phyloP scores from a whole-genome alignment of 2,113 vertebrate species.

The Parotia lawesii region DNA sequence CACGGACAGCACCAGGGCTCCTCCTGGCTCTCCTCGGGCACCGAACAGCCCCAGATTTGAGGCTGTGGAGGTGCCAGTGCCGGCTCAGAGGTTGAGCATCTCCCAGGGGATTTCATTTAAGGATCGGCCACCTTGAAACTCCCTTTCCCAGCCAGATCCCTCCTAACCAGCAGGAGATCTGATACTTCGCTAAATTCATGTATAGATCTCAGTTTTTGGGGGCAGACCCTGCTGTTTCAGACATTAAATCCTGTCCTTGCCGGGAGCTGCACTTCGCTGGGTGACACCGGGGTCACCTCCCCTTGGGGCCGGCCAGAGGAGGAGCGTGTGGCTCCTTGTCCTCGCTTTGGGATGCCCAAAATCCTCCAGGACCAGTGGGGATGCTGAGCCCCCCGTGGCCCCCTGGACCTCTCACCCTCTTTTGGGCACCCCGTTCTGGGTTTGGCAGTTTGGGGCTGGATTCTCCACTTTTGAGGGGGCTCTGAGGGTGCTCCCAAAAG shows the following conservation, averaged over 20 bases:
- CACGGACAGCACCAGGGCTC: not conserved
- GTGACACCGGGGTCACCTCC: not conserved
- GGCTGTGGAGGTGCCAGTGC: fast-evolving
- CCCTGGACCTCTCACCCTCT: not conserved
- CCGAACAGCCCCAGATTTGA: fast-evolving
- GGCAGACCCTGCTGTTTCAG: not conserved
- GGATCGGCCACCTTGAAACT: not conserved
- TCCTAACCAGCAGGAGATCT: fast-evolving
- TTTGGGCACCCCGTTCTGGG: not conserved
- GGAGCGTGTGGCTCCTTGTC: fast-evolving
- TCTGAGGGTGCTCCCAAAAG: not conserved
- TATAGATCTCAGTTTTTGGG: fast-evolving
- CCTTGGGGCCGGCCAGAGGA: not conserved
- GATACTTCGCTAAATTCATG: fast-evolving
- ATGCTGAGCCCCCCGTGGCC: not conserved
- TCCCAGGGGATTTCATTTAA: not conserved
- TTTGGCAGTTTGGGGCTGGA: not conserved
- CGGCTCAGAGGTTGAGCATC: not conserved
- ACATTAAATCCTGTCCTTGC: not conserved
- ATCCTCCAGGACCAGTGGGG: fast-evolving
- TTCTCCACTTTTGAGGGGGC: too few relatives aligned
- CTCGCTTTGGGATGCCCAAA: not conserved
- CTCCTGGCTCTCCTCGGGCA: not conserved
- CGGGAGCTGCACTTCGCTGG: not conserved
- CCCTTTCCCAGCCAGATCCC: not conserved